These are phyloP conservation scores for Hypselothyrea guttata DNA, from an alignment of 2,888 invertebrate species.

Conservation along the genomic window DNA sequence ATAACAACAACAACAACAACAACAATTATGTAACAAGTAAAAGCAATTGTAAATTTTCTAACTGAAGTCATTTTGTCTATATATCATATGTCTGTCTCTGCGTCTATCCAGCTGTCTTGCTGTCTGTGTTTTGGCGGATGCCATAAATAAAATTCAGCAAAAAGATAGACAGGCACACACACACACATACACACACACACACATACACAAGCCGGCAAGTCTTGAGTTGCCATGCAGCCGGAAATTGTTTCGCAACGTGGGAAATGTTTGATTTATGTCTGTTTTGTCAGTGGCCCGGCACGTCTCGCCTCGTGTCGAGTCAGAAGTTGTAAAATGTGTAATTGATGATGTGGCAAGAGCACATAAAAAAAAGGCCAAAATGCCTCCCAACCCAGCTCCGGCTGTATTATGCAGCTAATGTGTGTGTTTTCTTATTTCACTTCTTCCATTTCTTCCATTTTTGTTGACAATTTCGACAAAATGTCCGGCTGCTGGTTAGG, in stretches of 20 bases:
- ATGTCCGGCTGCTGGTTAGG: constrained; percentile 36
- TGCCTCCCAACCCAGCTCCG: neutral
- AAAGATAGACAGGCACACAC: constrained; percentile 63
- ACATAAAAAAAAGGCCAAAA: constrained; percentile 58
- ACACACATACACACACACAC: constrained; percentile 13
- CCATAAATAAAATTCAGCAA: constrained; percentile 75
- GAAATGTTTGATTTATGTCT: constrained; percentile 77
- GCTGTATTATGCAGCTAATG: constrained; percentile 49
- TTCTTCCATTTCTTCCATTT: constrained; percentile 49
- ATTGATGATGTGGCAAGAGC: constrained; percentile 73
- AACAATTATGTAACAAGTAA: constrained; percentile 70
- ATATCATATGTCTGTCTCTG: constrained; percentile 56
- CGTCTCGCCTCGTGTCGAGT: constrained; percentile 25
- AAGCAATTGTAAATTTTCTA: constrained; percentile 77
- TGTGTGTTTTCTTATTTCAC: constrained; percentile 21
- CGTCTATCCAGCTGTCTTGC: constrained; percentile 16
- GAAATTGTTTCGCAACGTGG: constrained; percentile 77
- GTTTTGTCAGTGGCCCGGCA: constrained; percentile 66
- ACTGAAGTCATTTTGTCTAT: constrained; percentile 75
- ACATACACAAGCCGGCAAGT: constrained; percentile 31
- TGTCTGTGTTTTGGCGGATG: constrained; percentile 61
- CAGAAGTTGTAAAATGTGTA: constrained; percentile 76
- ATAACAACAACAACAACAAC: constrained; percentile 34
- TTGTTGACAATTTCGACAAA: constrained; percentile 75
- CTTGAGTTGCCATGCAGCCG: constrained; percentile 67